phyloP scores from a whole-genome alignment of 2,888 invertebrate genomes.

The Pheosia gnoma region DNA sequence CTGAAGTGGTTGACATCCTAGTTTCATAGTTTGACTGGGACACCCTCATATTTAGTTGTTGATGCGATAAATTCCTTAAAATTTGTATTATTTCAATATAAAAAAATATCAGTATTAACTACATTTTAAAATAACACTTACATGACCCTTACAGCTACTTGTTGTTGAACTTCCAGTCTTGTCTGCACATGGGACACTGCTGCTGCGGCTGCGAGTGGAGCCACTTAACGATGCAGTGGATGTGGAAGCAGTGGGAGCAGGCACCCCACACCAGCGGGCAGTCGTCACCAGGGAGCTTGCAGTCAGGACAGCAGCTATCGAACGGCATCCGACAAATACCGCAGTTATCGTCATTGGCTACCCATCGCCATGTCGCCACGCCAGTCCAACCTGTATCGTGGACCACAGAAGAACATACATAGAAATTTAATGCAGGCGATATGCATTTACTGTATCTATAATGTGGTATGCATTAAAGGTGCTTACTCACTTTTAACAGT shows the following conservation, averaged over 20 bases:
- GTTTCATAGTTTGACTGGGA: too few species aligned
- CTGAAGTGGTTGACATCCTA: too few species aligned
- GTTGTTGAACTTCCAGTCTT: constrained; percentile 99
- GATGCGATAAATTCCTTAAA: too few species aligned
- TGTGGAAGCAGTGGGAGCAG: constrained; percentile 99
- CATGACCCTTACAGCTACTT: constrained; percentile 71
- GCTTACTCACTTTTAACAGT: constrained; percentile 84
- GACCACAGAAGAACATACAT: neutral
- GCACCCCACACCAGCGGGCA: constrained; percentile 99
- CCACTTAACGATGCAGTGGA: constrained; percentile 99
- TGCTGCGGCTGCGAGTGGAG: constrained; percentile 96
- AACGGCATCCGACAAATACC: constrained; percentile 99
- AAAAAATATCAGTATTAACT: too few species aligned
- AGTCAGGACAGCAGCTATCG: constrained; percentile 99
- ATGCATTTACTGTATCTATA: neutral
- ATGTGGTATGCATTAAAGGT: neutral
- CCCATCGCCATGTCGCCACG: constrained; percentile 99
- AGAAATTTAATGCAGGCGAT: neutral
- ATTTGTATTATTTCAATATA: too few species aligned
- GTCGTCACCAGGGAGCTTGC: constrained; percentile 98
- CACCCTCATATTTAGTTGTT: too few species aligned
- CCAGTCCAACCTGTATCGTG: constrained; percentile 91
- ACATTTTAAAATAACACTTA: constrained; percentile 21
- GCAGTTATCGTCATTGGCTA: constrained; percentile 99
- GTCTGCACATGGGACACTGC: constrained; percentile 98